Conservation (phyloP, 2,113 vertebrate genomes). For the Ammodytes marinus region DNA sequence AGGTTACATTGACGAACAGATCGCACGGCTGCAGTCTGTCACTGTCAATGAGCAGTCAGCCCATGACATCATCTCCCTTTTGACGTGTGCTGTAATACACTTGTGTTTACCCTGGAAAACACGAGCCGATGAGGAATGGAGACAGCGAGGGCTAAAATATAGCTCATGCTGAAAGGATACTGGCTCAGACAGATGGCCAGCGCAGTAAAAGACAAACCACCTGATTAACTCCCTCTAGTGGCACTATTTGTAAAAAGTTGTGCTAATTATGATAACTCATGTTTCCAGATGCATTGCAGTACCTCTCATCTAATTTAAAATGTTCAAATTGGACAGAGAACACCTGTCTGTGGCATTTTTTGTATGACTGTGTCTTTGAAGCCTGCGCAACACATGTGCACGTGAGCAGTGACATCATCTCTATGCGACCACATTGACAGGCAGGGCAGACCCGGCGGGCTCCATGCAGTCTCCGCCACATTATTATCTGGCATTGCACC, state of each 20-base stretch:
- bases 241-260: slow-evolving; percentile 20
- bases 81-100: slow-evolving; percentile 57
- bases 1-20: slow-evolving; percentile 68
- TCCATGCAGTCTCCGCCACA: slow-evolving; percentile 80
- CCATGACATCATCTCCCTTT: slow-evolving; percentile 72
- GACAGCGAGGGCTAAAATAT: slow-evolving; percentile 41
- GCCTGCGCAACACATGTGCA: slow-evolving; percentile 50
- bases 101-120: slow-evolving; percentile 68
- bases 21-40: slow-evolving; percentile 66
- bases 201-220: slow-evolving; percentile 13
- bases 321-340: not conserved
- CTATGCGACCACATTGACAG: slow-evolving; percentile 72
- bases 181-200: slow-evolving; percentile 45
- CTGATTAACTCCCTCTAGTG: slow-evolving; percentile 70
- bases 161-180: slow-evolving; percentile 53
- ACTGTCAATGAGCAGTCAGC: slow-evolving; percentile 52
- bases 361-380: not conserved
- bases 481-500: slow-evolving; percentile 78
- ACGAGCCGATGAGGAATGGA: slow-evolving; percentile 39
- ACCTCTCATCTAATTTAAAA: not conserved
- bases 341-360: slow-evolving; percentile 8
- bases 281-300: not conserved
- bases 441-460: slow-evolving; percentile 67
- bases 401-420: slow-evolving; percentile 70
- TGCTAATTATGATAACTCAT: slow-evolving; percentile 23